Evolutionary conservation across 2,888 invertebrate genomes (phyloP).

Genomic region (Thereva nobilitata): DNA sequence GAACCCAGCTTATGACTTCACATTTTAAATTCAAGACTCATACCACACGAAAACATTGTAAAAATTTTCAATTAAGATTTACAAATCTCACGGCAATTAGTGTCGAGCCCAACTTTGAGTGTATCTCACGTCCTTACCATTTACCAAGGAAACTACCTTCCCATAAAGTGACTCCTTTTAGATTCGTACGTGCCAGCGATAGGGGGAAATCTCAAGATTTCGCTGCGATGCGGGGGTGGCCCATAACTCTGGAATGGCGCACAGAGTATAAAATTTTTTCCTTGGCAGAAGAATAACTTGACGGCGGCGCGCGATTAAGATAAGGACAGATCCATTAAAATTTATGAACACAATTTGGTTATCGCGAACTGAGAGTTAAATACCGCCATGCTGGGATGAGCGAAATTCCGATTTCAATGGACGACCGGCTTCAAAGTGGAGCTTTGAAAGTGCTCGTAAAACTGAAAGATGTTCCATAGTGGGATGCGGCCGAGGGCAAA

Average conservation of each 20-base stretch:
- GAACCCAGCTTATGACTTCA: too few species aligned
- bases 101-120: slow-evolving; percentile 21
- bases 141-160: slow-evolving; percentile 20
- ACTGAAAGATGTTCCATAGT: slow-evolving; percentile 8
- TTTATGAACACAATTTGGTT: slow-evolving; percentile 41
- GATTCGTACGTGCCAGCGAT: slow-evolving; percentile 39
- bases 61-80: slow-evolving; percentile 29
- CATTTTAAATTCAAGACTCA: too few species aligned
- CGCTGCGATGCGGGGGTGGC: slow-evolving; percentile 1
- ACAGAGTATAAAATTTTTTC: slow-evolving; percentile 26
- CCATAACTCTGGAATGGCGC: slow-evolving; percentile 29
- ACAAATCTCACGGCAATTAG: slow-evolving; percentile 24
- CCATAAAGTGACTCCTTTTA: slow-evolving; percentile 34
- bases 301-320: slow-evolving; percentile 38
- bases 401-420: slow-evolving; percentile 5
- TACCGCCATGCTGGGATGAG: slow-evolving; percentile 9
- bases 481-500: not conserved
- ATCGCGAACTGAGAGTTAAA: slow-evolving; percentile 32
- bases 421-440: slow-evolving; percentile 14
- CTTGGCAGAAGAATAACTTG: slow-evolving; percentile 23
- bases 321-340: slow-evolving; percentile 42
- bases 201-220: slow-evolving; percentile 29
- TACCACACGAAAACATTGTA: not conserved
- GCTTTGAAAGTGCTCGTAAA: slow-evolving; percentile 23
- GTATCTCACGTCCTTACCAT: slow-evolving; percentile 41